Conservation (phyloP, 2,888 invertebrate species). For the Cerastis leucographa region DNA sequence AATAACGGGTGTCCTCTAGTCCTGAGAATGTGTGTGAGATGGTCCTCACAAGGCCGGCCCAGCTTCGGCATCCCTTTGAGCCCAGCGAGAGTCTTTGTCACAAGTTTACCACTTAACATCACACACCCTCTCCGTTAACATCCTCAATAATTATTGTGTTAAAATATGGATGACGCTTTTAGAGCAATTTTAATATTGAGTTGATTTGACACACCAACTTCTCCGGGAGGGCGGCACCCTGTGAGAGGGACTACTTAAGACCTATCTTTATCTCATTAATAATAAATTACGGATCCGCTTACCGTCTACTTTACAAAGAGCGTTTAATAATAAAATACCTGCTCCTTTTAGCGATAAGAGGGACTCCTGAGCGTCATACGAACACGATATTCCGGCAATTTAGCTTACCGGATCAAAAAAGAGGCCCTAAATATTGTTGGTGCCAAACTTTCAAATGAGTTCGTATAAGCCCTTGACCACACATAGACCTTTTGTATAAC, state of each 20-base stretch:
- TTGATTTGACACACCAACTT: conserved; percentile 60
- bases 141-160: conserved; percentile 50
- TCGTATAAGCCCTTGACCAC: conserved; percentile 16
- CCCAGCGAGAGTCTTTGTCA: conserved; percentile 48
- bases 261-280: conserved; percentile 69
- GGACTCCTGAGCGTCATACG: conserved; percentile 35
- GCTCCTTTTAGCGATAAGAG: conserved; percentile 59
- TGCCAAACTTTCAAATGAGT: conserved; percentile 18
- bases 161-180: conserved; percentile 64
- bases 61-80: conserved; percentile 59
- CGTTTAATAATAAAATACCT: conserved; percentile 66
- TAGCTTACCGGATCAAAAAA: conserved; percentile 38
- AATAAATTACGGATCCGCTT: conserved; percentile 66
- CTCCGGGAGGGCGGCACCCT: conserved; percentile 26
- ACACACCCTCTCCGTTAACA: conserved; percentile 31
- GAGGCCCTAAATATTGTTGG: conserved; percentile 30
- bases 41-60: conserved; percentile 42
- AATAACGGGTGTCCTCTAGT: conserved; percentile 46
- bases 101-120: conserved; percentile 59
- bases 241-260: conserved; percentile 58
- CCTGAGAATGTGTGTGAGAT: conserved; percentile 41
- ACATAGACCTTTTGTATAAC: conserved; percentile 6
- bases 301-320: conserved; percentile 63
- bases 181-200: conserved; percentile 62
- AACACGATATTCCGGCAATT: conserved; percentile 44